A percentile compares a stretch with the other conserved stretches of the same genome.
phyloP scores from a whole-genome alignment of 2,888 invertebrate species.

The Chydorus sphaericus region DNA sequence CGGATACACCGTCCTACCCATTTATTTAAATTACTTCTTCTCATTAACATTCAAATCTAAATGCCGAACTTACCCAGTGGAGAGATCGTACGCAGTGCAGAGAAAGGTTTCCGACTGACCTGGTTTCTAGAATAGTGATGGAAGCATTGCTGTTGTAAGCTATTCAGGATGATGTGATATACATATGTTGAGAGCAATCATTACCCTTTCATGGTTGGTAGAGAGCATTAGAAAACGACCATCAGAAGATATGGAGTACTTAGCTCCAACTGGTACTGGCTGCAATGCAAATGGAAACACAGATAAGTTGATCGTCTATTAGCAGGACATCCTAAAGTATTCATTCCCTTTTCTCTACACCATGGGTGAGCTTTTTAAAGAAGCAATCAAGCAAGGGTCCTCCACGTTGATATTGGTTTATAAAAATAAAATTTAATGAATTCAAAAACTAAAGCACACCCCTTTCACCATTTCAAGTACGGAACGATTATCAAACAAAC shows the following conservation, averaged over 20 bases:
- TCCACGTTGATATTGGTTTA: too few species aligned
- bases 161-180: not conserved
- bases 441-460: too few species aligned
- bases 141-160: not conserved
- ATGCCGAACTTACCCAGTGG: constrained; percentile 3
- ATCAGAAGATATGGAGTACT: constrained; percentile 9
- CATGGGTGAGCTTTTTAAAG: too few species aligned
- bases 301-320: too few species aligned
- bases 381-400: too few species aligned
- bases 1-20: not conserved
- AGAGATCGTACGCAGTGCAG: constrained; percentile 7
- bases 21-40: not conserved
- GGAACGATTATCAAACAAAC: too few species aligned
- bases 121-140: not conserved
- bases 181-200: not conserved
- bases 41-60: not conserved
- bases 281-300: not conserved
- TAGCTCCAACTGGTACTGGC: not conserved
- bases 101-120: not conserved
- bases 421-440: too few species aligned
- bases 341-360: too few species aligned
- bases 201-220: constrained; percentile 4
- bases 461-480: too few species aligned
- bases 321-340: too few species aligned
- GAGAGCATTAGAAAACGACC: constrained; percentile 9